These are phyloP conservation scores for Shinisaurus crocodilurus DNA, from an alignment of 2,113 vertebrate species.

Conservation along the genomic window DNA sequence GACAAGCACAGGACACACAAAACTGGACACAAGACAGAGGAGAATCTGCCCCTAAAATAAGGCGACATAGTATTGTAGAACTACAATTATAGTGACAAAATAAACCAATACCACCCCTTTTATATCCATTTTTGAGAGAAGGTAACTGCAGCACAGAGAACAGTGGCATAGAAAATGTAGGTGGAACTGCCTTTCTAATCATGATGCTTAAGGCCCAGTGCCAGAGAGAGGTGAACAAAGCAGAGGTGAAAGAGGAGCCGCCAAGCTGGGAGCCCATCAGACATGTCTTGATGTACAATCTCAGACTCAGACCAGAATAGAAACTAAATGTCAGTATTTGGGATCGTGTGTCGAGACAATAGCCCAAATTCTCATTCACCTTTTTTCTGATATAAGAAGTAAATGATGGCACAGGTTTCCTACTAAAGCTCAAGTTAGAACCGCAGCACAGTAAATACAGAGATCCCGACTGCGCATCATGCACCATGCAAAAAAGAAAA, in stretches of 20 bases:
- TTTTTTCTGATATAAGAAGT: rapidly evolving
- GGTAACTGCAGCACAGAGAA: not conserved
- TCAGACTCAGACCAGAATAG: not conserved
- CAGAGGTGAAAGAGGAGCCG: not conserved
- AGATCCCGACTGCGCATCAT: not conserved
- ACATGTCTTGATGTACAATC: not conserved
- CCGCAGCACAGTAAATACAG: not conserved
- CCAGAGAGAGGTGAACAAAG: not conserved
- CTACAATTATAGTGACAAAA: not conserved
- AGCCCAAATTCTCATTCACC: not conserved
- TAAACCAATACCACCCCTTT: not conserved
- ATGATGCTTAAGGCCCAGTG: not conserved
- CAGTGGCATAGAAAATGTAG: not conserved
- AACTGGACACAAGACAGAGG: not conserved
- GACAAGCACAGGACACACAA: not conserved
- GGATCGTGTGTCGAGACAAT: not conserved
- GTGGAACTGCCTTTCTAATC: not conserved
- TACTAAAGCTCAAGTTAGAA: not conserved
- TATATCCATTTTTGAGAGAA: not conserved
- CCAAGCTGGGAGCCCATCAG: not conserved
- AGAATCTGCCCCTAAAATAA: not conserved
- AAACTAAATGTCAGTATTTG: not conserved
- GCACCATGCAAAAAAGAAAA: not conserved
- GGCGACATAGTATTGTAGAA: not conserved
- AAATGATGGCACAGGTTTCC: not conserved